phyloP scores from a whole-genome alignment of 2,113 vertebrate genomes.

The Lasiurus cinereus region DNA sequence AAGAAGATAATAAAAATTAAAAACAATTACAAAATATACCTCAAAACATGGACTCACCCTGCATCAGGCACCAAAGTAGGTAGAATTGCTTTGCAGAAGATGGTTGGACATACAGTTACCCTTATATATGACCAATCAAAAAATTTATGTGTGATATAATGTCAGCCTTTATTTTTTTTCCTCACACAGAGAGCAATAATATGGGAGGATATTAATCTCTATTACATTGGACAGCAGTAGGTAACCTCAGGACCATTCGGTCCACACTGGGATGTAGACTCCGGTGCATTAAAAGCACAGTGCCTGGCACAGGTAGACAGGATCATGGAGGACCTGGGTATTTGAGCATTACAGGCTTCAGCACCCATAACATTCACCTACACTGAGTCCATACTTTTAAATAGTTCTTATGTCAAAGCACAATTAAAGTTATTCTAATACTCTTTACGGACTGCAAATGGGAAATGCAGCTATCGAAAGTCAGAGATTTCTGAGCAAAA shows the following conservation, averaged over 20 bases:
- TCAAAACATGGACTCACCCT: not conserved
- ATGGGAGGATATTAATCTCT: not conserved
- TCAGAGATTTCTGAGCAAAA: constrained; percentile 37
- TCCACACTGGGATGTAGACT: not conserved
- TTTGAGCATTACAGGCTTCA: not conserved
- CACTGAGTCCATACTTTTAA: not conserved
- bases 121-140: not conserved
- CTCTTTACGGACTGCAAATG: not conserved
- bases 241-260: not conserved
- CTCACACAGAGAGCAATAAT: not conserved
- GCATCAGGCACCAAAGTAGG: not conserved
- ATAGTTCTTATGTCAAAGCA: not conserved
- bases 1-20: no score
- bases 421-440: not conserved
- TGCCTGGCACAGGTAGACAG: not conserved
- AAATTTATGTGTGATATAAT: not conserved
- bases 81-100: not conserved
- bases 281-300: not conserved
- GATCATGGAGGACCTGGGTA: not conserved
- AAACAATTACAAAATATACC: no score
- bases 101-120: not conserved
- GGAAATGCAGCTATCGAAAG: not conserved
- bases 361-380: not conserved
- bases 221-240: not conserved
- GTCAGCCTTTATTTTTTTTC: not conserved